Evolutionary conservation across 2,113 vertebrate species (phyloP).

Genomic region (Tupaia tana): DNA sequence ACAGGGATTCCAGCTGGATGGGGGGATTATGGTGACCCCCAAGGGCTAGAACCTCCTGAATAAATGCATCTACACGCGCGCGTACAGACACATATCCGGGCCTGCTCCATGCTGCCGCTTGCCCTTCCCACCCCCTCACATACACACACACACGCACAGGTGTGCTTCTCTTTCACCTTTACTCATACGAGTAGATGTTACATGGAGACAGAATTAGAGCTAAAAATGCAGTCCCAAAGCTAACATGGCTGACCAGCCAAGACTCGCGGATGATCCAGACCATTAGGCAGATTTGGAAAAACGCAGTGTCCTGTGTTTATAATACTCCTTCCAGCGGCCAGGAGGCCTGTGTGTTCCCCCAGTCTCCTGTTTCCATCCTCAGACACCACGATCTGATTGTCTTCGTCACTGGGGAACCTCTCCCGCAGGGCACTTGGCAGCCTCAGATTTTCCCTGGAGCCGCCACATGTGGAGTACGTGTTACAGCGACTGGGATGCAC

Average conservation of each 20-base stretch:
- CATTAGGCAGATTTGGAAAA: too few relatives aligned
- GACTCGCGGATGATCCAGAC: neutral
- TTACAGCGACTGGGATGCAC: accelerated
- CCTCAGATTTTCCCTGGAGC: neutral
- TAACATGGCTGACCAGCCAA: neutral
- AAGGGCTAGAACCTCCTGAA: neutral
- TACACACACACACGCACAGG: too few relatives aligned
- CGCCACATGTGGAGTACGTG: neutral
- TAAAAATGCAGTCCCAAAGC: neutral
- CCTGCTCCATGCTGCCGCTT: neutral
- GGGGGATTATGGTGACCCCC: neutral
- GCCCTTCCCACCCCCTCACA: neutral
- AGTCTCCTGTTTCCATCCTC: neutral
- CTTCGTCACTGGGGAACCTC: neutral
- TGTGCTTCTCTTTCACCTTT: neutral
- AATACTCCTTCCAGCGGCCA: neutral
- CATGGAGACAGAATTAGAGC: neutral
- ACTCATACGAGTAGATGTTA: neutral
- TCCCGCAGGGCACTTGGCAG: neutral
- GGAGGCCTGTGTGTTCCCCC: neutral
- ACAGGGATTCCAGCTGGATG: neutral
- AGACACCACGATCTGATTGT: neutral
- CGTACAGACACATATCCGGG: neutral
- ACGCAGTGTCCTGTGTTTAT: accelerated
- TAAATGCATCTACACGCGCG: neutral